Conservation (phyloP, 2,797 vertebrate genomes). For the Rhinoraja longicauda region DNA sequence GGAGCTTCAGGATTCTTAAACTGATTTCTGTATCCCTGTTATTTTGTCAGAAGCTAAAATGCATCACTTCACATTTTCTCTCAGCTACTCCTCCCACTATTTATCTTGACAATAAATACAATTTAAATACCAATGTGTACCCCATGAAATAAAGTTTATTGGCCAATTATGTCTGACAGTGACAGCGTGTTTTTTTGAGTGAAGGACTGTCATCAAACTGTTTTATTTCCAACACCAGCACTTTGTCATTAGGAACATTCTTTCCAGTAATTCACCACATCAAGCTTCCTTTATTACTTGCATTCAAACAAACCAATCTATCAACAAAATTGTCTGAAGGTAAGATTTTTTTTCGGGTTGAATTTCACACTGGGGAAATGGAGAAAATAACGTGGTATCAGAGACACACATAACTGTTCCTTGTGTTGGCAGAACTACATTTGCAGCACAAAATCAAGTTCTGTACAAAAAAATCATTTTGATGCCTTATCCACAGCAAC, state of each 20-base stretch:
- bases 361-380: neutral
- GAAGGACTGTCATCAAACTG: neutral
- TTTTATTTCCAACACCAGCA: neutral
- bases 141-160: neutral
- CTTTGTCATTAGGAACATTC: neutral
- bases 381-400: neutral
- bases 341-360: neutral
- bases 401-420: neutral
- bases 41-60: slow-evolving; percentile 8
- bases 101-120: neutral
- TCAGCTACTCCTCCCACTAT: neutral
- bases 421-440: neutral
- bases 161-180: slow-evolving; percentile 2
- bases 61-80: neutral
- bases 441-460: neutral
- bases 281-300: neutral
- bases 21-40: neutral
- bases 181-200: neutral
- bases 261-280: neutral
- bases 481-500: neutral
- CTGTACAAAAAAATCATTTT: neutral
- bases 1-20: slow-evolving; percentile 1
- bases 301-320: neutral
- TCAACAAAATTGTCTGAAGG: neutral
- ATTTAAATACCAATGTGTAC: neutral